Evolutionary conservation across 2,113 vertebrate genomes (phyloP).

Genomic region (Opisthocomus hoazin): DNA sequence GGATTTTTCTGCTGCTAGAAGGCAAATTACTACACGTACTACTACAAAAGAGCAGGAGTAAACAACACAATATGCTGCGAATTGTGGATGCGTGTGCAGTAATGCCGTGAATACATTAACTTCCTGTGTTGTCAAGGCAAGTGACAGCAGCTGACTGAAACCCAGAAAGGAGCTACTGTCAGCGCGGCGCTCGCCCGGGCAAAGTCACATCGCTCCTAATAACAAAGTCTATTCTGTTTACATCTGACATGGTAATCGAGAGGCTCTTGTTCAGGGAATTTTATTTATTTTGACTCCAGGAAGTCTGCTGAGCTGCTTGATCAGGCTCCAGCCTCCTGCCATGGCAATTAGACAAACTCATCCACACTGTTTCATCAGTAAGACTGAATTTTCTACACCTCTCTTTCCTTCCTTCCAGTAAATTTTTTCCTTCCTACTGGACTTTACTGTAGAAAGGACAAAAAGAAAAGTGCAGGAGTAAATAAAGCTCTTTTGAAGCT

Average conservation of each 20-base stretch:
- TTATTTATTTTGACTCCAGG: conserved; percentile 9
- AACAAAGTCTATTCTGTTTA: conserved; percentile 72
- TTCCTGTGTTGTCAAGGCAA: conserved; percentile 68
- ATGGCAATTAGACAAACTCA: conserved; percentile 1
- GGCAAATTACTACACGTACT: conserved; percentile 68
- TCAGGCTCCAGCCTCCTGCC: not conserved
- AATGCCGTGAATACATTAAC: conserved; percentile 72
- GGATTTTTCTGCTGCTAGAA: conserved; percentile 72
- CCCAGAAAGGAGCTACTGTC: conserved; percentile 70
- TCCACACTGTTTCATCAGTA: not conserved
- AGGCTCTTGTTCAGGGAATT: not conserved
- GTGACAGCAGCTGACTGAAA: conserved; percentile 75
- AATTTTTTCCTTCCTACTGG: not conserved
- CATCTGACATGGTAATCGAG: conserved; percentile 64
- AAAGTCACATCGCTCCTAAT: conserved; percentile 70
- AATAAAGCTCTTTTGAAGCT: not conserved
- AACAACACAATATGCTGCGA: conserved; percentile 68
- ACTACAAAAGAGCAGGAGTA: conserved; percentile 72
- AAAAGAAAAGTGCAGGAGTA: not conserved
- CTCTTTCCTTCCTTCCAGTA: not conserved
- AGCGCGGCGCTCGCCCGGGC: conserved; percentile 38
- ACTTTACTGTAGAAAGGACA: not conserved
- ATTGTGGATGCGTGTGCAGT: conserved; percentile 66
- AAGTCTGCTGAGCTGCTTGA: not conserved
- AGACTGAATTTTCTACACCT: not conserved